Evolutionary conservation across 2,888 invertebrate species (phyloP).

Genomic region (Drosophila peninsularis): DNA sequence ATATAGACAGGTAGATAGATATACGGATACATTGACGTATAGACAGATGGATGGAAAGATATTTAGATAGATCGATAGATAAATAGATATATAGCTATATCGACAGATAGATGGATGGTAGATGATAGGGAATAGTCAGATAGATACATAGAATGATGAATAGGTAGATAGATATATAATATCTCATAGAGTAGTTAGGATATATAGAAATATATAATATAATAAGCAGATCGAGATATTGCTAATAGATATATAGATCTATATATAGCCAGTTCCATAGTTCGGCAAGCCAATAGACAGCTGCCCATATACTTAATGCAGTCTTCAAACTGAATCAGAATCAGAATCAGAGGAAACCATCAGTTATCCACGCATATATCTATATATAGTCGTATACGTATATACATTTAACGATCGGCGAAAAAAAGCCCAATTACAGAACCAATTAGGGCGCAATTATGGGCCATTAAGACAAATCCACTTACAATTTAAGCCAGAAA

Average conservation of each 20-base stretch:
- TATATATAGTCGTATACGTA: not conserved
- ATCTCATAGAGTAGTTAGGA: no score
- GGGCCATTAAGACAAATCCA: constrained; percentile 56
- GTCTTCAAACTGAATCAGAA: not conserved
- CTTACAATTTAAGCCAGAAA: constrained; percentile 20
- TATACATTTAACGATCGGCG: constrained; percentile 7
- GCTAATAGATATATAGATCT: not conserved
- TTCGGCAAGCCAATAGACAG: not conserved
- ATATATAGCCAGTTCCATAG: not conserved
- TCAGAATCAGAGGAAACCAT: not conserved
- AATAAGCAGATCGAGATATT: not conserved
- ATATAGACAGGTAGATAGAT: not conserved
- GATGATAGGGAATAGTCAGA: not conserved
- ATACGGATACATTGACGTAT: not conserved
- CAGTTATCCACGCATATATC: not conserved
- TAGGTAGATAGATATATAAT: not conserved
- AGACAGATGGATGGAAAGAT: no score
- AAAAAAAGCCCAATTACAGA: constrained; percentile 49
- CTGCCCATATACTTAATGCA: not conserved
- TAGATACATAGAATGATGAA: not conserved
- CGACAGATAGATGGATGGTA: no score
- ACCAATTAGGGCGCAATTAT: constrained; percentile 71
- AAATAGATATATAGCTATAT: not conserved
- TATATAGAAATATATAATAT: not conserved
- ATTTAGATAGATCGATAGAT: not conserved